Conservation (phyloP, 2,113 vertebrate genomes). For the Semnornis frantzii region DNA sequence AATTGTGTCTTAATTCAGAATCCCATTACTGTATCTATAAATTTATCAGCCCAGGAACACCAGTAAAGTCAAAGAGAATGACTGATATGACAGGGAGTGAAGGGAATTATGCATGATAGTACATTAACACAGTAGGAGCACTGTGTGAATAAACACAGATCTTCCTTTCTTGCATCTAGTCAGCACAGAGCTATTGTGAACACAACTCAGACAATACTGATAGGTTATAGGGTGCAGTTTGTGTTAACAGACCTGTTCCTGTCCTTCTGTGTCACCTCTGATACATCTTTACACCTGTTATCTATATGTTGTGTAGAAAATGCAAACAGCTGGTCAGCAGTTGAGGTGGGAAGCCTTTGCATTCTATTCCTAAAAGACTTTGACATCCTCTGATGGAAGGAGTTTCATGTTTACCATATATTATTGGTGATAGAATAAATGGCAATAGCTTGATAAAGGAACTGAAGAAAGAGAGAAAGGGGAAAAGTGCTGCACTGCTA, state of each 20-base stretch:
- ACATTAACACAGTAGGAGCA: background rate
- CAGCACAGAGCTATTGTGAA: background rate
- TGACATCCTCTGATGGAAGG: background rate
- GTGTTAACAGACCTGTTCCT: background rate
- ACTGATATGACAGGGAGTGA: background rate
- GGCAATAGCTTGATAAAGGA: background rate
- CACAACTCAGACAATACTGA: background rate
- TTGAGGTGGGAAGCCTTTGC: background rate
- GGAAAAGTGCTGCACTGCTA: background rate
- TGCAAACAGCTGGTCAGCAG: background rate
- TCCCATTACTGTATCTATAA: background rate
- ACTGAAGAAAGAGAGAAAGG: background rate
- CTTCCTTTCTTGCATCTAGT: background rate
- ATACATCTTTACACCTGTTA: background rate
- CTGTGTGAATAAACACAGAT: background rate
- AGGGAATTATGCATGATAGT: background rate
- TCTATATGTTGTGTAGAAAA: background rate
- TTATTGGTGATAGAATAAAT: background rate
- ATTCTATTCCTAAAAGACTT: background rate
- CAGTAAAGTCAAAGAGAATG: background rate
- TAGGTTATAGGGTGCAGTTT: background rate
- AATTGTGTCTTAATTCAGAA: conserved; percentile 42
- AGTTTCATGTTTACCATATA: background rate
- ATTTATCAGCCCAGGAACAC: conserved; percentile 6
- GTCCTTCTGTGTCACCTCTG: background rate